Percentiles rank a stretch among this genome's conserved stretches.
Evolutionary conservation across 1,140 invertebrate species (phyloP).

Genomic region (Hyphantria cunea): DNA sequence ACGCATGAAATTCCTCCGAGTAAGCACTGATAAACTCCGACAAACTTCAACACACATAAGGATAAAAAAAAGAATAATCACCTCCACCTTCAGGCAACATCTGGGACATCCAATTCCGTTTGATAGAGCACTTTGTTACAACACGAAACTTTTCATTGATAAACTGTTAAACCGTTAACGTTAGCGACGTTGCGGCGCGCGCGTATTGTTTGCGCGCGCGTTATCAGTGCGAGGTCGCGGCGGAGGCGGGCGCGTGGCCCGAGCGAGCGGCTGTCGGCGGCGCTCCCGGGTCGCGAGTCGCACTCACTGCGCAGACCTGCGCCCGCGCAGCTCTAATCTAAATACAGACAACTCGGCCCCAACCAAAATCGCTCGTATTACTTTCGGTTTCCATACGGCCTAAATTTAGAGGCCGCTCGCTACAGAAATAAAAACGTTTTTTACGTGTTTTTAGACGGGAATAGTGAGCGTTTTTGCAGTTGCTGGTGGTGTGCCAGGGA

Average conservation of each 20-base stretch:
- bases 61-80: constrained; percentile 42
- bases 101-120: constrained; percentile 65
- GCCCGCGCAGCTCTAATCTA: constrained; percentile 67
- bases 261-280: neutral
- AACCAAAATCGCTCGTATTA: constrained; percentile 76
- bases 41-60: neutral
- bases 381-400: constrained; percentile 77
- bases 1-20: neutral
- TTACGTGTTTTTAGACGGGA: constrained; percentile 78
- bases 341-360: constrained; percentile 73
- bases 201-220: constrained; percentile 13
- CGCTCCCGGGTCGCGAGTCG: constrained; percentile 37
- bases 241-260: neutral
- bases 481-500: constrained; percentile 59
- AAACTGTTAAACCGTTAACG: constrained; percentile 21
- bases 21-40: neutral
- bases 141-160: constrained; percentile 36
- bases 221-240: constrained; percentile 32
- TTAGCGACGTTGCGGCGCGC: constrained; percentile 12
- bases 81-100: constrained; percentile 73
- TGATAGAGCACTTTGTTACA: constrained; percentile 23
- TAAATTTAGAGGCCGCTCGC: constrained; percentile 78
- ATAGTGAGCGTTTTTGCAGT: constrained; percentile 60
- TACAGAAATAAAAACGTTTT: constrained; percentile 78
- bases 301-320: constrained; percentile 44